Evolutionary conservation across 1,140 invertebrate genomes (phyloP).

Genomic region (Dermatophagoides farinae): DNA sequence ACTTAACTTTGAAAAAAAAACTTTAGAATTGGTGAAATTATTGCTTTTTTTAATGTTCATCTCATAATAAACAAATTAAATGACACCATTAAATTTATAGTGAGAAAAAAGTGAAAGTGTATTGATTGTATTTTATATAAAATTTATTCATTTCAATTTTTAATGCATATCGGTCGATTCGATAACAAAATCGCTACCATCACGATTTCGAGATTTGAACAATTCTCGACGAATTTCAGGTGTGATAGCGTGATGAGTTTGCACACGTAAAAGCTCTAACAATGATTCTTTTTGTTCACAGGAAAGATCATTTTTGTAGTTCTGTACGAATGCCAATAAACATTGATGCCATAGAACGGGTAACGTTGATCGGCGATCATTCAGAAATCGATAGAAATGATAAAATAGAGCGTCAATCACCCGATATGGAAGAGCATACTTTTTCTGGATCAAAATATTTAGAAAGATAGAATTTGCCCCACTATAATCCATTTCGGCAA

Average conservation of each 20-base stretch:
- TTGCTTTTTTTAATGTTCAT: too few species aligned
- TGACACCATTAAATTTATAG: too few species aligned
- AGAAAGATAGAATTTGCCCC: constrained; percentile 94
- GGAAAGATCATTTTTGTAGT: constrained; percentile 85
- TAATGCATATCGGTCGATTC: neutral
- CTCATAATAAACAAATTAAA: too few species aligned
- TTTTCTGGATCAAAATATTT: constrained; percentile 84
- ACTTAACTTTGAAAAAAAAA: too few species aligned
- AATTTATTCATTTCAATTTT: too few species aligned
- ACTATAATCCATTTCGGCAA: constrained; percentile 92
- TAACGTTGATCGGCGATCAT: constrained; percentile 47
- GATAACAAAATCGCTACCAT: constrained; percentile 25
- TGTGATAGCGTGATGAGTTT: constrained; percentile 60
- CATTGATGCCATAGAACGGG: constrained; percentile 95
- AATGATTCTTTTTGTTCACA: constrained; percentile 73
- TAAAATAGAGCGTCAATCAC: constrained; percentile 88
- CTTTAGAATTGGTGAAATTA: too few species aligned
- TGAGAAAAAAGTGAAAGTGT: too few species aligned
- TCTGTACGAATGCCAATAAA: constrained; percentile 75
- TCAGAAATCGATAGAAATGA: constrained; percentile 73
- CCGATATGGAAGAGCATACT: constrained; percentile 86
- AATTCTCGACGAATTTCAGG: constrained; percentile 64
- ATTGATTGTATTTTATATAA: too few species aligned
- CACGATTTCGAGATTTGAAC: constrained; percentile 55
- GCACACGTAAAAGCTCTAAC: constrained; percentile 48